Evolutionary conservation across 2,797 vertebrate species (phyloP).

Genomic region (Gymnodraco acuticeps): DNA sequence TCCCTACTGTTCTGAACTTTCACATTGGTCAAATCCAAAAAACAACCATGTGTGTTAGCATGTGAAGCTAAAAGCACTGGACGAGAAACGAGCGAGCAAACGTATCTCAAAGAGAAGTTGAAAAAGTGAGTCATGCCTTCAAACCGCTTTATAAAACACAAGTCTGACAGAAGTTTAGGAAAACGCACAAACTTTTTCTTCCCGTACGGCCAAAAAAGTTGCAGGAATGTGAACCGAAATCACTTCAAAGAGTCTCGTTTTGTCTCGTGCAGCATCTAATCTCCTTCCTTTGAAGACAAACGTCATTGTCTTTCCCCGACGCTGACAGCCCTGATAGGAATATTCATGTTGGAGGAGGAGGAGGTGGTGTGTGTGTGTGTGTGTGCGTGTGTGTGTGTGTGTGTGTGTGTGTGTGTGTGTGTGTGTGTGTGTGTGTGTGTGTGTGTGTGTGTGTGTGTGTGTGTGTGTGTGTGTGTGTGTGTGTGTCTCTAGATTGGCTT

Average conservation of each 20-base stretch:
- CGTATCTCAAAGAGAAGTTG: neutral
- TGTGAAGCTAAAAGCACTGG: neutral
- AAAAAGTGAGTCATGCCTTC: neutral
- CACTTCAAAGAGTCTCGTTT: constrained; percentile 65
- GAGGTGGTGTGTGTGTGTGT: too few species aligned
- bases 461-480: neutral
- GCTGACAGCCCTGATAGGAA: constrained; percentile 66
- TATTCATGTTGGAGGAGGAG: constrained; percentile 63
- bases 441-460: too few species aligned
- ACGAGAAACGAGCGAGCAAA: too few species aligned
- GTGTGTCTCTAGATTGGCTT: constrained; percentile 57
- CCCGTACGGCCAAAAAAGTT: neutral
- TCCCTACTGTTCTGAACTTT: neutral
- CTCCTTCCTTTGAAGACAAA: constrained; percentile 61
- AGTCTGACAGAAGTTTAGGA: neutral
- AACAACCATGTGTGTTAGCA: too few species aligned
- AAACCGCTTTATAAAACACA: neutral
- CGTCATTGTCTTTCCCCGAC: constrained; percentile 51
- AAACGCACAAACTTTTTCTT: constrained; percentile 18
- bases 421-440: constrained; percentile 23
- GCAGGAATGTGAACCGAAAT: constrained; percentile 48
- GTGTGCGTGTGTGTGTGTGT: neutral
- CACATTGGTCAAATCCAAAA: neutral
- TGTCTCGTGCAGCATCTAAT: constrained; percentile 72
- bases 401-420: too few species aligned